Evolutionary conservation across 2,888 invertebrate genomes (phyloP), one percentile per base, ranked within the genome.

Genomic region (Cerceris rybyensis): DNA sequence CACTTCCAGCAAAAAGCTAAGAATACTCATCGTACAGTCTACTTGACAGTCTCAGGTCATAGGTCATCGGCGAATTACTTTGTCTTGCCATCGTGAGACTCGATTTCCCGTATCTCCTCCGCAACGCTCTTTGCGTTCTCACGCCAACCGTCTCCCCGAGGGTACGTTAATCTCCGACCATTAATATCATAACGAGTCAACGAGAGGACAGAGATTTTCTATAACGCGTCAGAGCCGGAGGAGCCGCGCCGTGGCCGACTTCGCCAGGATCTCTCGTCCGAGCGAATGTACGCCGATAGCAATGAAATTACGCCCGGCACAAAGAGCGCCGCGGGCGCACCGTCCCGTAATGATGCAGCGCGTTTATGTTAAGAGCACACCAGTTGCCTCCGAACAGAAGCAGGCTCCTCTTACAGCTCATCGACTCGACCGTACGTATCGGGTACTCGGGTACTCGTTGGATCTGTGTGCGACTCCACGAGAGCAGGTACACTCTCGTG

Each of bases 321-420:
- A 90, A 89, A 88, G 89, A 89, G 83, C 78, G 87, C 90, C 89
- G 89, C 89, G 83, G 86, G 86, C 86, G 81, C 81, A 79, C 80
- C 81, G 82, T 82, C 81, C 85, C 83, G 89, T 90, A 90, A 90
- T 90, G 90, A 90, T 89, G 89, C 88, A 87, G 88, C 87, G 85
- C 86, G 82, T 86, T 87, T 87, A 85, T 79, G 85, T 85, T 85
- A 86, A 88, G 86, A 85, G 86, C 82, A 66, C 76, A 83, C 84
- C 80, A 81, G 74, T 83, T 84, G 85, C 85, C 87, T 87, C 85
- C 75, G 82, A 86, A 87, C 87, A 87, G 87, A 87, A 88, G 87
- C 87, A 76, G 80, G 66, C 78, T 77, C 79, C 83, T 85, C 78
- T 82, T 82, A 75, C 77, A 74, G 77, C 84, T 85, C 82, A 71